Evolutionary conservation across 2,888 invertebrate species (phyloP).

Genomic region (Chrysolina americana): DNA sequence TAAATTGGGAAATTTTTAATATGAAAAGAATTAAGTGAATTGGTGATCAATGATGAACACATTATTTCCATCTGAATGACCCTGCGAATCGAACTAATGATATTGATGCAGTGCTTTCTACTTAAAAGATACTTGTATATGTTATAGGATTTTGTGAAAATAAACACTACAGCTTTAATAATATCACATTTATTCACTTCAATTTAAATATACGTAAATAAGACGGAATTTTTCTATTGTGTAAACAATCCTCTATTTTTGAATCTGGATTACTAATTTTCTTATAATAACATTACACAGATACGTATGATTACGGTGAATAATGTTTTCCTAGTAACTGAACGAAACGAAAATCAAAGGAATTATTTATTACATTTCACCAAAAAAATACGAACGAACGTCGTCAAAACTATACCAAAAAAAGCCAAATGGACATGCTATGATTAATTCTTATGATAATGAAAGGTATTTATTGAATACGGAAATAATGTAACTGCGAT

Average conservation of each 20-base stretch:
- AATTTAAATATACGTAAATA: constrained; percentile 7
- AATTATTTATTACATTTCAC: not conserved
- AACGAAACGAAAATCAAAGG: not conserved
- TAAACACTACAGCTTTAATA: constrained; percentile 20
- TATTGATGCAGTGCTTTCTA: constrained; percentile 1
- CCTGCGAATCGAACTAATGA: constrained; percentile 17
- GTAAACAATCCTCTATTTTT: constrained; percentile 23
- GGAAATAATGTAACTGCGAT: too few species aligned
- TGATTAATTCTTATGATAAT: too few species aligned
- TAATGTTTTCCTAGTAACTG: not conserved
- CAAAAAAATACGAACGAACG: not conserved
- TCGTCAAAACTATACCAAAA: not conserved
- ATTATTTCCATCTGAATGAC: constrained; percentile 5
- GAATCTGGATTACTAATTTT: not conserved
- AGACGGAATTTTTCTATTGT: constrained; percentile 14
- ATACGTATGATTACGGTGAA: not conserved
- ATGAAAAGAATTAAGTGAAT: not conserved
- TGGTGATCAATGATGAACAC: constrained; percentile 10
- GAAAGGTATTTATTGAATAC: too few species aligned
- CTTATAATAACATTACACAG: not conserved
- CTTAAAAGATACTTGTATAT: constrained; percentile 17
- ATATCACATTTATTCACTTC: constrained; percentile 28
- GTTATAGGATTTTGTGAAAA: constrained; percentile 15
- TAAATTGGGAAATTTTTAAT: not conserved
- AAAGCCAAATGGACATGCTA: too few species aligned